phyloP scores from a whole-genome alignment of 2,113 vertebrate species.

The Phaetusa simplex region DNA sequence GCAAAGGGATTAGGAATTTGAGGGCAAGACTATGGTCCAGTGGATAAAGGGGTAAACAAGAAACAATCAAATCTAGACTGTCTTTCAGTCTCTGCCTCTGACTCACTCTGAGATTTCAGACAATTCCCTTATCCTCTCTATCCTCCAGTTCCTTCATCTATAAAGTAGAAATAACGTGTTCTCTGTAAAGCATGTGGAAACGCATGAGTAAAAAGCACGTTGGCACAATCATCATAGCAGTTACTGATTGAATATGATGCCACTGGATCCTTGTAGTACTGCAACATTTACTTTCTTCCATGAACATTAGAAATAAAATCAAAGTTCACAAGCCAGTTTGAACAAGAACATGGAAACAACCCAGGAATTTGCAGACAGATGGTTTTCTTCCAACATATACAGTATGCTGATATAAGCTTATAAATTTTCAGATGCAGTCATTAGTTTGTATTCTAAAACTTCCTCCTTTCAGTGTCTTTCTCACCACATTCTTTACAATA shows the following conservation, averaged over 20 bases:
- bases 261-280: neutral
- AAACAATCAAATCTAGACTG: neutral
- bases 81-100: neutral
- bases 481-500: neutral
- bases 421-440: neutral
- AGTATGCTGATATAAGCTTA: neutral
- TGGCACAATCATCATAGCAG: neutral
- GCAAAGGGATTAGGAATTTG: neutral
- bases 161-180: neutral
- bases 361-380: neutral
- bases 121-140: neutral
- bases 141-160: neutral
- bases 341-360: neutral
- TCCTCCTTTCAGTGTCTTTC: neutral
- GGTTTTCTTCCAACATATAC: neutral
- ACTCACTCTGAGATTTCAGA: neutral
- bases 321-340: neutral
- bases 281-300: neutral
- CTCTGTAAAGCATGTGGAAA: neutral
- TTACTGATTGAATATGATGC: neutral
- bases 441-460: neutral
- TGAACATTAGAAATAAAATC: neutral
- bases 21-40: neutral
- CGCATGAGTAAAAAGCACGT: rapidly evolving
- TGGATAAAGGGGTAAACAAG: neutral